Percentiles rank a stretch among this genome's conserved stretches.
These are phyloP conservation scores for Synanthedon vespiformis DNA, from an alignment of 2,888 invertebrate genomes.

Conservation along the genomic window DNA sequence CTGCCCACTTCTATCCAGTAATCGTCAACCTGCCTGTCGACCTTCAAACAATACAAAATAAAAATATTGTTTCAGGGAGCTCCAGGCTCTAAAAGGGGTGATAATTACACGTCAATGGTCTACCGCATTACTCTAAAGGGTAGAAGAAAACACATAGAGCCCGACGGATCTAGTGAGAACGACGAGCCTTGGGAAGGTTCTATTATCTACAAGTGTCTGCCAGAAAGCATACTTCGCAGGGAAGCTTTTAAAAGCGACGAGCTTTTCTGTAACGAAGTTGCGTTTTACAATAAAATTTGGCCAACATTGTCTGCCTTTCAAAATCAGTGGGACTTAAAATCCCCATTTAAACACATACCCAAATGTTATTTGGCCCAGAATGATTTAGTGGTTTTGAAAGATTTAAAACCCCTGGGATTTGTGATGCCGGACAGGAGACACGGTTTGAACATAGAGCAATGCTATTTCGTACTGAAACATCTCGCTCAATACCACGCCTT, in stretches of 20 bases:
- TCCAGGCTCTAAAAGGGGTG: slow-evolving; percentile 78
- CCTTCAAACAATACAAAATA: too few species aligned
- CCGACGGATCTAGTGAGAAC: slow-evolving; percentile 29
- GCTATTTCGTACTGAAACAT: slow-evolving; percentile 69
- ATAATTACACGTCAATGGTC: slow-evolving; percentile 81
- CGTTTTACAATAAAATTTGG: slow-evolving; percentile 78
- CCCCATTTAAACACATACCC: slow-evolving; percentile 69
- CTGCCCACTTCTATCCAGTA: too few species aligned
- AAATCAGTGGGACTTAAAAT: slow-evolving; percentile 41
- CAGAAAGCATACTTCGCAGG: slow-evolving; percentile 73
- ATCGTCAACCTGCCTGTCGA: too few species aligned
- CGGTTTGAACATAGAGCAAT: slow-evolving; percentile 72
- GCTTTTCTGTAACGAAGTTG: slow-evolving; percentile 78
- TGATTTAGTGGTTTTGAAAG: slow-evolving; percentile 71
- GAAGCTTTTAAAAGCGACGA: slow-evolving; percentile 79
- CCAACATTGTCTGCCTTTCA: slow-evolving; percentile 75
- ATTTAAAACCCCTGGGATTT: slow-evolving; percentile 71
- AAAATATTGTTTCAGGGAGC: slow-evolving; percentile 56
- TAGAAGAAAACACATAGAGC: slow-evolving; percentile 26
- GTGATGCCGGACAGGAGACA: slow-evolving; percentile 74
- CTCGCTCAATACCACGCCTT: slow-evolving; percentile 75
- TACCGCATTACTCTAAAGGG: slow-evolving; percentile 76
- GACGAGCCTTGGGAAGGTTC: slow-evolving; percentile 73
- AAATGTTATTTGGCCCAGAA: slow-evolving; percentile 72
- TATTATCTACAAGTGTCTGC: slow-evolving; percentile 78